These are phyloP conservation scores for Lemur catta DNA, from an alignment of 2,797 vertebrate species.

Conservation along the genomic window DNA sequence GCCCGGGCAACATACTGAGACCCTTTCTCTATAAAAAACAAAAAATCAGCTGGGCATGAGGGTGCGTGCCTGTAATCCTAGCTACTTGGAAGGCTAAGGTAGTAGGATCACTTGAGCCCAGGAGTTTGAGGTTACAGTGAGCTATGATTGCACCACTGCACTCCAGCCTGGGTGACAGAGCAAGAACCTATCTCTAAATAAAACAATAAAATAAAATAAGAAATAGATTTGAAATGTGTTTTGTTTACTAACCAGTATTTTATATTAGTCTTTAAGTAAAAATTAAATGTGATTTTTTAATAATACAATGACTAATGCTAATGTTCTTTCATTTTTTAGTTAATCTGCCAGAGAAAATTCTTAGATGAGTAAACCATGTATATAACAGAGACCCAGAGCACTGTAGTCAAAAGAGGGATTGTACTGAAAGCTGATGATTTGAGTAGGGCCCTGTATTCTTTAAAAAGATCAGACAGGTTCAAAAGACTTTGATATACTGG, in stretches of 20 bases:
- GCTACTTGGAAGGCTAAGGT: no score
- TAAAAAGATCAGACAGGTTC: background rate
- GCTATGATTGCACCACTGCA: background rate
- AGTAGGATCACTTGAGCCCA: no score
- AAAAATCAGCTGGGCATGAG: background rate
- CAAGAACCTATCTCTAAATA: background rate
- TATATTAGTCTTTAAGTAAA: background rate
- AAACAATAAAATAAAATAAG: background rate
- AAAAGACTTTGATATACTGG: background rate
- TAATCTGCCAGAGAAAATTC: background rate
- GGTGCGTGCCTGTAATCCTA: background rate
- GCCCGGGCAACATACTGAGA: background rate
- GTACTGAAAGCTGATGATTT: background rate
- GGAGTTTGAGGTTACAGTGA: background rate
- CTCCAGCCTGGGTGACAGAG: background rate
- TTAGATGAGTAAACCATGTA: background rate
- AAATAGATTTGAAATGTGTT: background rate
- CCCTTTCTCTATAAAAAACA: background rate
- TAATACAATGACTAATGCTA: background rate
- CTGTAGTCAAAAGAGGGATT: background rate
- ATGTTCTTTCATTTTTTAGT: background rate
- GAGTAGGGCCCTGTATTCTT: background rate
- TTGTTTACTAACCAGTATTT: conserved; percentile 6
- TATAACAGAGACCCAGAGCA: background rate
- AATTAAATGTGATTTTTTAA: background rate